Evolutionary conservation across 2,888 invertebrate genomes (phyloP).

Genomic region (Acleris emargana): DNA sequence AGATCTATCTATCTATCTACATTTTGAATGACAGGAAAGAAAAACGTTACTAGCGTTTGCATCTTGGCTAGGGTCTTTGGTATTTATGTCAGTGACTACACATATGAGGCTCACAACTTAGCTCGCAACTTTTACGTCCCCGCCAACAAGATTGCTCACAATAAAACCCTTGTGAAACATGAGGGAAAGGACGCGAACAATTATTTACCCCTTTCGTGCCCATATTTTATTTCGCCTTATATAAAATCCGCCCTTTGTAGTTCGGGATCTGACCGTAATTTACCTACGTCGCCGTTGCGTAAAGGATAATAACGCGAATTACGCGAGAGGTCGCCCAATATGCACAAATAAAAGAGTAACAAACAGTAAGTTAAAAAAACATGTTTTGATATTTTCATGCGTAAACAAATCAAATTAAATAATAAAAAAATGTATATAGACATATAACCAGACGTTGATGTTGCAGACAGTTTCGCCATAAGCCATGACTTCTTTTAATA

Average conservation of each 20-base stretch:
- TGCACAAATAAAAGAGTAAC: neutral
- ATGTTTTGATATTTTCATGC: no score
- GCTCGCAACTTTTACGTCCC: slow-evolving; percentile 1
- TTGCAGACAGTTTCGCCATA: no score
- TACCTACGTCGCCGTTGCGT: slow-evolving; percentile 28
- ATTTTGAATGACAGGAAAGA: no score
- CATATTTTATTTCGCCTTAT: slow-evolving; percentile 26
- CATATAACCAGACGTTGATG: no score
- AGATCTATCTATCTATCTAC: no score
- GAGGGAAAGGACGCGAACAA: slow-evolving; percentile 17
- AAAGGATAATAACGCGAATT: slow-evolving; percentile 25
- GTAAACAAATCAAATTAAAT: no score
- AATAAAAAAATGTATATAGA: no score
- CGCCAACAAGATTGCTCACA: slow-evolving; percentile 12
- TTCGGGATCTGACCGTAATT: slow-evolving; percentile 28
- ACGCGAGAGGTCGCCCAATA: slow-evolving; percentile 8
- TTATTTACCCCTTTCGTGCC: slow-evolving; percentile 26
- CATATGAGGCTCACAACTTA: slow-evolving; percentile 2
- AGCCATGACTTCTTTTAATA: no score
- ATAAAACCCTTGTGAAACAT: slow-evolving; percentile 7
- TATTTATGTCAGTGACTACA: neutral
- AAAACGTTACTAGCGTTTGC: no score
- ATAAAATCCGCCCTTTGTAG: slow-evolving; percentile 30
- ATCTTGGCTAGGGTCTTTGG: no score
- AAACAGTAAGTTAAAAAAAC: no score